Evolutionary conservation across 23 tunicate genomes (phyloP).

Genomic region (Botrylloides violaceus): DNA sequence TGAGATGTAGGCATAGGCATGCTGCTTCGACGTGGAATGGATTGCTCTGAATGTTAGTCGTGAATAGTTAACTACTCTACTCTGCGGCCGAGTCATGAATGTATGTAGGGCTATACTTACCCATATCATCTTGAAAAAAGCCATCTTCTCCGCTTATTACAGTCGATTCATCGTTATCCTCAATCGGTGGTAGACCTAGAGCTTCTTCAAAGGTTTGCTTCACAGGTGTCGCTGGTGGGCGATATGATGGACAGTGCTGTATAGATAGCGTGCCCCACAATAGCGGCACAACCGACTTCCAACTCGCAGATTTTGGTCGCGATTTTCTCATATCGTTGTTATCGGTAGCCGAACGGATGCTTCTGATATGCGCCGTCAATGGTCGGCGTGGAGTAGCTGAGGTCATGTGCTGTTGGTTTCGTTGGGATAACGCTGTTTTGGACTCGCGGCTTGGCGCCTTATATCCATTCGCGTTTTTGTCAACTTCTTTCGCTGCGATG

Average conservation of each 20-base stretch:
- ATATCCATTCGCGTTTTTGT: neutral
- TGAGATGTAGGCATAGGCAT: neutral
- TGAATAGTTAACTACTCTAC: too few species aligned
- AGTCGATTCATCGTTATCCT: neutral
- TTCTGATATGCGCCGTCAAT: neutral
- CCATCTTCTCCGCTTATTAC: neutral
- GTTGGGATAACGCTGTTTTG: neutral
- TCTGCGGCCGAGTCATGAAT: neutral
- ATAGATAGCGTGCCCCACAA: conserved; percentile 25
- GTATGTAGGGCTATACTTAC: neutral
- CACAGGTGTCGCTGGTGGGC: conserved; percentile 30
- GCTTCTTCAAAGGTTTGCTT: conserved; percentile 40
- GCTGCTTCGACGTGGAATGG: neutral
- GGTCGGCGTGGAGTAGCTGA: neutral
- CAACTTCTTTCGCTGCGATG: neutral
- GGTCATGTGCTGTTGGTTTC: too few species aligned
- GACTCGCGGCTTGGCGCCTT: neutral
- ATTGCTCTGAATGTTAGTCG: neutral
- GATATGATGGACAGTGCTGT: conserved; percentile 45
- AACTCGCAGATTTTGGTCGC: neutral
- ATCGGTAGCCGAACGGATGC: neutral
- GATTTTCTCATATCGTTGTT: neutral
- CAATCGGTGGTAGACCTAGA: conserved; percentile 5
- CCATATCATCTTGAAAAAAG: neutral
- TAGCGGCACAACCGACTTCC: conserved; percentile 34